A percentile compares a stretch with the other conserved stretches of the same genome.
These are phyloP conservation scores for Xenopus petersii DNA, from an alignment of 2,797 vertebrate genomes.

Conservation along the genomic window DNA sequence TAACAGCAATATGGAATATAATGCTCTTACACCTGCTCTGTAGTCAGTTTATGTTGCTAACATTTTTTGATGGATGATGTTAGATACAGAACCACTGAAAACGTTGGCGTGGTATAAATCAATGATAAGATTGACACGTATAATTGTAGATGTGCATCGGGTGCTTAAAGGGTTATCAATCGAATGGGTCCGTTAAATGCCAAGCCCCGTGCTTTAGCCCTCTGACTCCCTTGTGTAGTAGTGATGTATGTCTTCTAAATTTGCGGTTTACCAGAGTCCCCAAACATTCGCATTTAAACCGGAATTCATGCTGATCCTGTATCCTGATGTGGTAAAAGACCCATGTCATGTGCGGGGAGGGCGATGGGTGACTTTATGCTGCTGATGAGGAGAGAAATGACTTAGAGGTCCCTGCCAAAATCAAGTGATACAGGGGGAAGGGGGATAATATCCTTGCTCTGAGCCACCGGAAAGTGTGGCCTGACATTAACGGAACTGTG, in stretches of 20 bases:
- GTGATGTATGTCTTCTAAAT: constrained; percentile 73
- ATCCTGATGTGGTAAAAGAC: constrained; percentile 97
- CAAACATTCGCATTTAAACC: constrained; percentile 92
- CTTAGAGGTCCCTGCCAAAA: constrained; percentile 47
- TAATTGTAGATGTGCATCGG: not conserved
- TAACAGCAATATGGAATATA: too few relatives aligned
- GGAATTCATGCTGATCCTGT: constrained; percentile 95
- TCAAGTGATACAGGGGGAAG: constrained; percentile 33
- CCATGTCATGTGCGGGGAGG: constrained; percentile 52
- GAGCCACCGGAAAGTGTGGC: constrained; percentile 69
- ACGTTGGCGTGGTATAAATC: too few relatives aligned
- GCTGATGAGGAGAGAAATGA: constrained; percentile 52
- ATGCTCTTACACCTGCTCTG: too few relatives aligned
- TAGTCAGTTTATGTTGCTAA: too few relatives aligned
- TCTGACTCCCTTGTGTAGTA: constrained; percentile 55
- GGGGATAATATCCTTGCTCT: constrained; percentile 35
- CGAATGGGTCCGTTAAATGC: constrained; percentile 76
- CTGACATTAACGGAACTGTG: constrained; percentile 70
- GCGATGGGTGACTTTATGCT: constrained; percentile 53
- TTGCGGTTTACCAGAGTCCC: constrained; percentile 91
- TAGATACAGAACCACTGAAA: too few relatives aligned
- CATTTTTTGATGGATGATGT: too few relatives aligned
- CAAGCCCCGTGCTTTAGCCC: constrained; percentile 50
- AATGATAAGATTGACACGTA: too few relatives aligned
- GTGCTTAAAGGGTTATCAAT: constrained; percentile 24